These are phyloP conservation scores for Cotesia vestalis DNA, from an alignment of 1,140 invertebrate species.

Conservation along the genomic window DNA sequence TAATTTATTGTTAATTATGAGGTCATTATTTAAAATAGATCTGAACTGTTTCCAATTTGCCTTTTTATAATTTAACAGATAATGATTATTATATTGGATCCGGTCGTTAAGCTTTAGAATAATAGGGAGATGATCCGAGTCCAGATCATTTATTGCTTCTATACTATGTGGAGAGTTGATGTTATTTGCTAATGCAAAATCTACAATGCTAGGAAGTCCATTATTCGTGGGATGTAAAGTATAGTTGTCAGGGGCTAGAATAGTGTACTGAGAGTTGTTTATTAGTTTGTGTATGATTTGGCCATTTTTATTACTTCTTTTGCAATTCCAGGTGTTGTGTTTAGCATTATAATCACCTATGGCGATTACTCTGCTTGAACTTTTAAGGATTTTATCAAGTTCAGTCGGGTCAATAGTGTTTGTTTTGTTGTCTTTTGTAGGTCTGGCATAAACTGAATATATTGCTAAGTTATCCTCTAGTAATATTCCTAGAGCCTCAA, in stretches of 20 bases:
- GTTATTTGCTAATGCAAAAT: slow-evolving; percentile 24
- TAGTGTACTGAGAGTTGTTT: background rate
- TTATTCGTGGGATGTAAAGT: slow-evolving; percentile 9
- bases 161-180: background rate
- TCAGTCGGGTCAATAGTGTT: slow-evolving; percentile 1
- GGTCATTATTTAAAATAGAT: background rate
- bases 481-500: slow-evolving; percentile 7
- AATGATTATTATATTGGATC: background rate
- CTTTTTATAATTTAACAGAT: background rate
- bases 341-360: slow-evolving; percentile 33
- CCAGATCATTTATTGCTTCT: slow-evolving; percentile 21
- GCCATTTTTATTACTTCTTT: slow-evolving; percentile 15
- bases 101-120: background rate
- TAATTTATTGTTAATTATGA: background rate
- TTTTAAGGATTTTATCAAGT: slow-evolving; percentile 24
- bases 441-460: slow-evolving; percentile 15
- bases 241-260: slow-evolving; percentile 8
- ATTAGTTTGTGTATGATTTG: slow-evolving; percentile 15
- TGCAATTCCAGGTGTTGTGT: slow-evolving; percentile 17
- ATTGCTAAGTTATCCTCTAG: slow-evolving; percentile 2
- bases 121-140: slow-evolving; percentile 20
- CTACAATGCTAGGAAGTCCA: background rate
- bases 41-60: background rate
- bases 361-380: slow-evolving; percentile 4
- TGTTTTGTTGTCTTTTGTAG: background rate